Evolutionary conservation across 2,888 invertebrate species (phyloP), one percentile per base, ranked within the genome.

Genomic region (Caenorhabditis wallacei): DNA sequence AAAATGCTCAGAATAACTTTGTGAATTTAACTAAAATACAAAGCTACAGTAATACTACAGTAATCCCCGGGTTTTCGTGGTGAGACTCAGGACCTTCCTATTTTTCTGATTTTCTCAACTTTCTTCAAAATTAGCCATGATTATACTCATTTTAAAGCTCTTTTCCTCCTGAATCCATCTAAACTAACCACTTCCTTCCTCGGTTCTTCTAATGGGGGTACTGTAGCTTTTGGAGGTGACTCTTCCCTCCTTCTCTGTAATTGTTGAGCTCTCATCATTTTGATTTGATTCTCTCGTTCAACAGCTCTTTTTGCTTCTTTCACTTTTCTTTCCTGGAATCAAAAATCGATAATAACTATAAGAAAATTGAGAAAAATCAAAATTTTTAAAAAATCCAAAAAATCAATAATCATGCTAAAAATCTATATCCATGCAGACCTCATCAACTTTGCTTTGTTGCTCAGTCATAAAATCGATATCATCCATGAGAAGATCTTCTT

Each of bases 401-500:
- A 46, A 13, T 48, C 5, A 30, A 66, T 51, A 22, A 53, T 53
- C 2, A 40, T 40, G 57, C 59, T 56, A 54, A 46, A 37, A 35
- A 40, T 20, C 11, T 4, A 53, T 4, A 26, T n/a, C 7, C 37
- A 54, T 43, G 46, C 72, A 64, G 30, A 80, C 80, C 80, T 80
- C 46, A n/a, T 80, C 80, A 7, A 51, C 71, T 24, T 57, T 43
- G n/a, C 16, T 66, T 53, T 80, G 57, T 51, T 66, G 64, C 66
- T 80, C 71, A 4, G 64, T 8, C 20, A 80, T 5, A 51, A 78
- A 71, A 22, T 82, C 82, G 40, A 61, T 22, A n/a, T 82, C 82
- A n/a, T 82, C 82, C 76, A 72, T 72, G 18, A 82, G 57, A 56
- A 61, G 59, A 40, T 82, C 82, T 56, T 82, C 71, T 48, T 82